phyloP scores from a whole-genome alignment of 2,888 invertebrate species.

The Odiellus spinosus region DNA sequence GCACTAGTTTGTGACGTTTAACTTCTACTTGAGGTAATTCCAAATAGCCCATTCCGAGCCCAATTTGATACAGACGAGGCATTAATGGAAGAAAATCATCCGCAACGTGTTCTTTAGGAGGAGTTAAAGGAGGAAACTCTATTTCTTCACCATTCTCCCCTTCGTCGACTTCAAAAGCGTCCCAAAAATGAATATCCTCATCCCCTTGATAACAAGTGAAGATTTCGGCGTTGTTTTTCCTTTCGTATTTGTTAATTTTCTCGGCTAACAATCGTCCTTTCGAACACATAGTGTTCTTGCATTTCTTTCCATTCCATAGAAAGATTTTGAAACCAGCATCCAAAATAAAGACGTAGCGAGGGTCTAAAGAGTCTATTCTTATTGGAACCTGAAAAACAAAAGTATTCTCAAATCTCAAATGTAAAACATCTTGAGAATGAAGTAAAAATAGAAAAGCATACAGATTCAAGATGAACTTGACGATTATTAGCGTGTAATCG shows the following conservation, averaged over 20 bases:
- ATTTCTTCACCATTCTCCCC: conserved; percentile 6
- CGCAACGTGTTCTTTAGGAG: conserved; percentile 46
- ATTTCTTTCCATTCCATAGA: conserved; percentile 69
- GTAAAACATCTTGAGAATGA: background rate
- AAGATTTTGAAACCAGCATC: conserved; percentile 72
- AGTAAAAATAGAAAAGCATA: conserved; percentile 28
- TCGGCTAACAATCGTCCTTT: conserved; percentile 78
- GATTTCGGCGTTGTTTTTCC: conserved; percentile 86
- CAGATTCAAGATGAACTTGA: conserved; percentile 70
- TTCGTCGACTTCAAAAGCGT: conserved; percentile 21
- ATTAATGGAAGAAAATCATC: conserved; percentile 45
- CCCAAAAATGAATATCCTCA: conserved; percentile 75
- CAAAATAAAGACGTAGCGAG: conserved; percentile 75
- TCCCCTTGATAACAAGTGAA: conserved; percentile 62
- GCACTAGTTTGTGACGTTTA: conserved; percentile 44
- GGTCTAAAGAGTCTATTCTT: conserved; percentile 57
- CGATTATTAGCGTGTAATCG: conserved; percentile 76
- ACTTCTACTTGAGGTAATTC: conserved; percentile 67
- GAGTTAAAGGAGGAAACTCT: conserved; percentile 2
- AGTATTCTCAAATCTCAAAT: background rate
- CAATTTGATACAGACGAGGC: conserved; percentile 79
- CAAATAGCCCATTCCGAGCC: conserved; percentile 94
- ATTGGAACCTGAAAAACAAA: conserved; percentile 34
- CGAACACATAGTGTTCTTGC: conserved; percentile 61
- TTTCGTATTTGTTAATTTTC: conserved; percentile 95